Conservation (phyloP, 2,113 vertebrate genomes). For the Channa maculata region DNA sequence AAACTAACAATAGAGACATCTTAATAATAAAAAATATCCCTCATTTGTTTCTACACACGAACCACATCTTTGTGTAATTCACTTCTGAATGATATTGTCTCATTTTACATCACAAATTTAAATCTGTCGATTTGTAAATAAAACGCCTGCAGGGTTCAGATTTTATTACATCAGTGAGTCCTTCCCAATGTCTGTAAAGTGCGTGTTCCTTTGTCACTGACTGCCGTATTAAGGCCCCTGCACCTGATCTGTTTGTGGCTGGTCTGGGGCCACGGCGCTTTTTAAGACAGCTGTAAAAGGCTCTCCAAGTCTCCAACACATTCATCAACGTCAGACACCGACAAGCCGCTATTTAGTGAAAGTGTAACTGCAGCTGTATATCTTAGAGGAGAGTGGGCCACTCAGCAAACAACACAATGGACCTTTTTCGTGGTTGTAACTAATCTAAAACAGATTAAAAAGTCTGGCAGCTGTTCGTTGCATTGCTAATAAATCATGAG, state of each 20-base stretch:
- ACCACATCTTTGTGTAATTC: background rate
- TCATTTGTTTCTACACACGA: background rate
- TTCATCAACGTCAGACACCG: constrained; percentile 86
- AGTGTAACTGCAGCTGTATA: constrained; percentile 79
- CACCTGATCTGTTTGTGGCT: constrained; percentile 68
- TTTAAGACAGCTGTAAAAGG: constrained; percentile 86
- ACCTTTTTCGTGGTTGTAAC: constrained; percentile 44
- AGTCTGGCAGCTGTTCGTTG: constrained; percentile 12
- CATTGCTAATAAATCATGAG: background rate
- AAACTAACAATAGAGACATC: background rate
- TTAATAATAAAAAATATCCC: background rate
- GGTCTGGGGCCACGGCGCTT: constrained; percentile 70
- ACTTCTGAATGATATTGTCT: background rate
- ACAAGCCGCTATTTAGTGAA: constrained; percentile 80
- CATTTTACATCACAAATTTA: background rate
- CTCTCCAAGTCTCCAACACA: constrained; percentile 81
- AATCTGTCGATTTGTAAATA: constrained; percentile 12
- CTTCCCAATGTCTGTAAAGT: constrained; percentile 18
- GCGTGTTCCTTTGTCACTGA: constrained; percentile 59
- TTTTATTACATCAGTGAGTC: constrained; percentile 13
- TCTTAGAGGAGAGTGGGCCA: constrained; percentile 71
- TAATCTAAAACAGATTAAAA: constrained; percentile 41
- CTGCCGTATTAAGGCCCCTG: constrained; percentile 43
- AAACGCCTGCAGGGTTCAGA: constrained; percentile 1
- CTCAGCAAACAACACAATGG: constrained; percentile 74